phyloP scores from a whole-genome alignment of 2,888 invertebrate species.

The Drosophila nigritarsus region DNA sequence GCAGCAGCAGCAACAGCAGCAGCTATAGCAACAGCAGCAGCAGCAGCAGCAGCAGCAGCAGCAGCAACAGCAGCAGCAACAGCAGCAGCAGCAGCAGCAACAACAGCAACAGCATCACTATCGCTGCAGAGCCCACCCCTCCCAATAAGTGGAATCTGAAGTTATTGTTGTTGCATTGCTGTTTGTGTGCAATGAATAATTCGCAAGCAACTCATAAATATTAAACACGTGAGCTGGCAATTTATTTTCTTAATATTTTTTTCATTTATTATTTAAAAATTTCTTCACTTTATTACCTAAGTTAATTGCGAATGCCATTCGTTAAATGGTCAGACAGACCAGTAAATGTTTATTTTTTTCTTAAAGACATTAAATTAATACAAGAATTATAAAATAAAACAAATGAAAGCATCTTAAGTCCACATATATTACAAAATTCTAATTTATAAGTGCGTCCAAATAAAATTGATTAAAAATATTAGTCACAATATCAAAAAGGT shows the following conservation, averaged over 20 bases:
- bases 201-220: slow-evolving; percentile 56
- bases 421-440: too few relatives aligned
- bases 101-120: not conserved
- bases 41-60: not conserved
- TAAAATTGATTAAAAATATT: too few relatives aligned
- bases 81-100: not conserved
- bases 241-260: not conserved
- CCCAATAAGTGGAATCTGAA: slow-evolving; percentile 19
- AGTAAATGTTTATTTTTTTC: too few relatives aligned
- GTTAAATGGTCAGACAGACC: not conserved
- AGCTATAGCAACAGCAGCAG: not conserved
- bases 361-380: too few relatives aligned
- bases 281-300: not conserved
- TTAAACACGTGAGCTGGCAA: slow-evolving; percentile 30
- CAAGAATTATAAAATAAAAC: too few relatives aligned
- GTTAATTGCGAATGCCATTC: not conserved
- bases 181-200: slow-evolving; percentile 69
- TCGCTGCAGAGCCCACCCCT: not conserved
- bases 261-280: not conserved
- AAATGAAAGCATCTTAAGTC: too few relatives aligned
- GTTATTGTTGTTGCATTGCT: slow-evolving; percentile 42
- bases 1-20: not conserved
- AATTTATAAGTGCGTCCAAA: too few relatives aligned
- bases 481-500: too few relatives aligned
- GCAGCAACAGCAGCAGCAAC: not conserved